Conservation (phyloP, 1,140 invertebrate species). For the Listronotus oregonensis region DNA sequence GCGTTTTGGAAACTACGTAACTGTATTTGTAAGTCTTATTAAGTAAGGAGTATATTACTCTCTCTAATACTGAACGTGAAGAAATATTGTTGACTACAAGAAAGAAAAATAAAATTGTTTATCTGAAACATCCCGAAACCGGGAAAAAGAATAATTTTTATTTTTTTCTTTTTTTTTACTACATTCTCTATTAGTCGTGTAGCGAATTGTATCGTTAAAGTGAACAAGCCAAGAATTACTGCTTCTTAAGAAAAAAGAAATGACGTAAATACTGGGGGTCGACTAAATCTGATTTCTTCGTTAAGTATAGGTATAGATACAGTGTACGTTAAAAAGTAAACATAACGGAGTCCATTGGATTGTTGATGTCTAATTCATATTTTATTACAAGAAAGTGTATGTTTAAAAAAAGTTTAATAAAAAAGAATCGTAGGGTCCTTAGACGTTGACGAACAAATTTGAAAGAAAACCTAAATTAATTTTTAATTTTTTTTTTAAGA, state of each 20-base stretch:
- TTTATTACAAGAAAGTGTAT: too few species aligned
- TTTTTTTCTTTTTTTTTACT: constrained; percentile 49
- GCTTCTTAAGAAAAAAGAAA: constrained; percentile 25
- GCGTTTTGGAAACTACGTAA: constrained; percentile 40
- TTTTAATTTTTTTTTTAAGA: too few species aligned
- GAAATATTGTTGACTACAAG: constrained; percentile 4
- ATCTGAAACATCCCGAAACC: constrained; percentile 7
- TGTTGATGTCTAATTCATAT: too few species aligned
- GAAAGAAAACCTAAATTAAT: too few species aligned
- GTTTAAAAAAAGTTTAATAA: too few species aligned
- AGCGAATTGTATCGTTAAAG: constrained; percentile 27
- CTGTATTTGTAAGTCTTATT: constrained; percentile 47
- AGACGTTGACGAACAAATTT: too few species aligned
- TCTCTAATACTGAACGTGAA: constrained; percentile 8
- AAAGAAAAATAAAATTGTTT: constrained; percentile 17
- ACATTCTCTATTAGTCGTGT: constrained; percentile 50
- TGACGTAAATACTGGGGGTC: too few species aligned
- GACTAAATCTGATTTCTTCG: too few species aligned
- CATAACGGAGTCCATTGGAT: too few species aligned
- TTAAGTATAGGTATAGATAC: too few species aligned
- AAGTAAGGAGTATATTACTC: constrained; percentile 26
- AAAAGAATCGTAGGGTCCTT: too few species aligned
- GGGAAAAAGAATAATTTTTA: constrained; percentile 29
- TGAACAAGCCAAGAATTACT: constrained; percentile 43
- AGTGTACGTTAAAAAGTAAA: too few species aligned